Evolutionary conservation across 2,113 vertebrate species (phyloP).

Genomic region (Guaruba guarouba): DNA sequence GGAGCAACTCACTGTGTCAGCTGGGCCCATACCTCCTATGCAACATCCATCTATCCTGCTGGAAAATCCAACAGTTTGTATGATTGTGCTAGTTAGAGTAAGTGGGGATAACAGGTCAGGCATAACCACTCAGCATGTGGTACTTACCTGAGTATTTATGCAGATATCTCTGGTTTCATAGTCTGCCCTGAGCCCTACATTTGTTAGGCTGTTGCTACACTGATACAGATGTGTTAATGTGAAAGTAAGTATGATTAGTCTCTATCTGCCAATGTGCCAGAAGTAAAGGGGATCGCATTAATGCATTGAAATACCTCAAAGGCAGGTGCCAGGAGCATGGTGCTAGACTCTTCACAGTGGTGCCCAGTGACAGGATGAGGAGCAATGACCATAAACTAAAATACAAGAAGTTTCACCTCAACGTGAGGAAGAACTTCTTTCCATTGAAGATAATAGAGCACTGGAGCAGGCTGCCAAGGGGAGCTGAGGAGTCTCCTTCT

Average conservation of each 20-base stretch:
- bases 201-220: not conserved
- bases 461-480: not conserved
- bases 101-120: not conserved
- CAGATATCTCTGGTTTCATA: not conserved
- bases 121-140: not conserved
- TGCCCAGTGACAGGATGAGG: not conserved
- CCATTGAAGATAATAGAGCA: not conserved
- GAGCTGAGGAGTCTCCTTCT: not conserved
- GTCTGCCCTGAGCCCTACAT: not conserved
- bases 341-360: not conserved
- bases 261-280: not conserved
- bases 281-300: not conserved
- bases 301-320: not conserved
- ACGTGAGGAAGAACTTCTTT: not conserved
- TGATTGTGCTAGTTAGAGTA: not conserved
- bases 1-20: not conserved
- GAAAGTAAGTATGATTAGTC: not conserved
- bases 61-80: not conserved
- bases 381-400: not conserved
- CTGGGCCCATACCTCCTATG: not conserved
- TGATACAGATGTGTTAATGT: not conserved
- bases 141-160: not conserved
- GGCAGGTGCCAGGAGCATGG: not conserved
- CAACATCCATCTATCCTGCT: not conserved
- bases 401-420: not conserved